phyloP scores from a whole-genome alignment of 2,113 vertebrate genomes.

The Charina bottae region DNA sequence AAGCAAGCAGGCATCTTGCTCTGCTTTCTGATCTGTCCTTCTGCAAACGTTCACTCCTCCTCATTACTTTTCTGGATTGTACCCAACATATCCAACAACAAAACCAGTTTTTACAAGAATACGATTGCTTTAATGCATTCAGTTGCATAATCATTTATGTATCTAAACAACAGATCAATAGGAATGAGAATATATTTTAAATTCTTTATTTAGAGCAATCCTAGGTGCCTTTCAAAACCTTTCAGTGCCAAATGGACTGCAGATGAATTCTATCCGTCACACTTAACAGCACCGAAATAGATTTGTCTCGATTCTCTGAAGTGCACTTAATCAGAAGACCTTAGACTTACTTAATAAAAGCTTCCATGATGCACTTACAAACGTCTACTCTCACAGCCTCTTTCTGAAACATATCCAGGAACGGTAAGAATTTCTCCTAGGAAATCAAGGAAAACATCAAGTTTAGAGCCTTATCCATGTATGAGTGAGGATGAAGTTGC shows the following conservation, averaged over 20 bases:
- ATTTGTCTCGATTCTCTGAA: conserved; percentile 1
- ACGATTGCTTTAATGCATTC: background rate
- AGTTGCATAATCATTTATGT: conserved; percentile 4
- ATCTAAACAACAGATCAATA: background rate
- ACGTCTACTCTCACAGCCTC: conserved; percentile 95
- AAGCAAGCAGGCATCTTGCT: background rate
- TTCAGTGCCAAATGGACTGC: background rate
- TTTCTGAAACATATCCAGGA: conserved; percentile 99
- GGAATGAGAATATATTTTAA: background rate
- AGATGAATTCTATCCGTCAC: background rate
- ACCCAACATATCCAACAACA: background rate
- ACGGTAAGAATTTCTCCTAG: conserved; percentile 96
- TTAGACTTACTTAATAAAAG: conserved; percentile 90
- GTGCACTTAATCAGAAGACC: background rate
- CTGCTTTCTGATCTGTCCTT: background rate
- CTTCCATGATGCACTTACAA: conserved; percentile 95
- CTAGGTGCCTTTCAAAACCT: background rate
- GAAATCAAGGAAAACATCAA: conserved; percentile 33
- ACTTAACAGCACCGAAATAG: background rate
- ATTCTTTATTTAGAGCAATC: background rate
- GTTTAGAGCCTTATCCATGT: background rate
- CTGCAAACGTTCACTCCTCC: background rate
- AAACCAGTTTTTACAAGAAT: background rate
- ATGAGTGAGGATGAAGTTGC: background rate
- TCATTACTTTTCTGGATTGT: background rate